Evolutionary conservation across 2,113 vertebrate genomes (phyloP).

Genomic region (Anas platyrhynchos): DNA sequence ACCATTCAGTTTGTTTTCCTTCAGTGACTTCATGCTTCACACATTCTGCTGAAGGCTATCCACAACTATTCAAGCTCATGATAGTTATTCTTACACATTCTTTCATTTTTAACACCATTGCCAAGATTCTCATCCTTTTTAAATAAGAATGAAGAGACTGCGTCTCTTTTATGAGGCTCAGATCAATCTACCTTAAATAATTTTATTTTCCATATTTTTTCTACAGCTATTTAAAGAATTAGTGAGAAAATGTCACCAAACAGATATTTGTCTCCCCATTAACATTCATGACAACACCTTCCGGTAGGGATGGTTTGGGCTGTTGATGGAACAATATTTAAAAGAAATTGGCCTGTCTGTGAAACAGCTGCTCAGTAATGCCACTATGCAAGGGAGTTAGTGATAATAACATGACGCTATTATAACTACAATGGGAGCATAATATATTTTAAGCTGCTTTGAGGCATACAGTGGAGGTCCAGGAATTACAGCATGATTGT

Average conservation of each 20-base stretch:
- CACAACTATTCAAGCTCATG: neutral
- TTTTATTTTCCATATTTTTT: constrained; percentile 52
- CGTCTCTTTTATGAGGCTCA: constrained; percentile 29
- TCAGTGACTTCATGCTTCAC: constrained; percentile 5
- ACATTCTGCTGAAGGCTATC: constrained; percentile 33
- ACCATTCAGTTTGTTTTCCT: constrained; percentile 1
- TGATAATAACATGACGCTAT: constrained; percentile 72
- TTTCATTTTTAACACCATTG: constrained; percentile 36
- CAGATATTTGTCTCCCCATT: constrained; percentile 66
- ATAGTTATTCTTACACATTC: constrained; percentile 12
- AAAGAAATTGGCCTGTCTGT: constrained; percentile 76
- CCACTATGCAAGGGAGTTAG: constrained; percentile 56
- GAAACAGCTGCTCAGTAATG: constrained; percentile 74
- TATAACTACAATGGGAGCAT: constrained; percentile 30
- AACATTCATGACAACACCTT: constrained; percentile 73
- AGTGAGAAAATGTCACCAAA: constrained; percentile 57
- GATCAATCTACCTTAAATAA: constrained; percentile 61
- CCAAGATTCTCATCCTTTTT: constrained; percentile 4
- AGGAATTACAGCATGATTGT: neutral
- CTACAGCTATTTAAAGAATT: constrained; percentile 61
- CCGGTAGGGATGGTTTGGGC: constrained; percentile 51
- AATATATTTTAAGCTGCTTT: constrained; percentile 54
- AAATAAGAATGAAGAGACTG: neutral
- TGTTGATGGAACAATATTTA: constrained; percentile 76
- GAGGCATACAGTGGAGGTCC: neutral